Evolutionary conservation across 1,140 invertebrate species (phyloP), one percentile per base, ranked within the genome.

Genomic region (Muscidifurax raptorellus): DNA sequence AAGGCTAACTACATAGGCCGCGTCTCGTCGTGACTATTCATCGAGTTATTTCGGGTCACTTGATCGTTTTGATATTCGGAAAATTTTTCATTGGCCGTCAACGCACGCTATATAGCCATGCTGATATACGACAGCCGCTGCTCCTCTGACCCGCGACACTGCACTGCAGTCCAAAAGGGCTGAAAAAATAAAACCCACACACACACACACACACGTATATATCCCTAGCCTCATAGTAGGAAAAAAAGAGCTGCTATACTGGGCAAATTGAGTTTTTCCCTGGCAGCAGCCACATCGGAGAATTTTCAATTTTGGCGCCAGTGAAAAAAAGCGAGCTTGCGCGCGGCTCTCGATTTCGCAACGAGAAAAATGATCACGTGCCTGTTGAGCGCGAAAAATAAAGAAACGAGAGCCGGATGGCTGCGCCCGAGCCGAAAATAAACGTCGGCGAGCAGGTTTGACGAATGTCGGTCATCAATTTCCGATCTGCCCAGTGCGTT

Each of bases 81-180:
- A 80, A 40, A 64, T 82, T 86, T 87, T 85, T 85, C 85, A 88
- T 85, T 85, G 86, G 67, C 67, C 72, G 27, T 81, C 75, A 69
- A 79, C 71, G 71, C 71, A 67, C 66, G 84, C 77, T 40, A 36
- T 64, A n/a, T 27, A 28, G 4, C 2, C 47, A 52, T n/a, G n/a
- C n/a, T n/a, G n/a, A n/a, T n/a, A n/a, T n/a, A n/a, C 27, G 59
- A 69, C 66, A 22, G 18, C 52, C 6, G 22, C 7, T 7, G 52
- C 2, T 59, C 5, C 18, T 18, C 52, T 69, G 25, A 69, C 25
- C 52, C 52, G 10, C 66, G 66, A 22, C 1, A 64, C 66, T 7
- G 27, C 7, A n/a, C 27, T 27, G 25, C 3, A n/a, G 40, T 67
- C 81, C 15, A 44, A 69, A 82, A 72, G 32, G 32, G 59, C 27